Evolutionary conservation across 2,797 vertebrate genomes (phyloP), one percentile per base, ranked within the genome.

Genomic region (Pachyuromys duprasi): DNA sequence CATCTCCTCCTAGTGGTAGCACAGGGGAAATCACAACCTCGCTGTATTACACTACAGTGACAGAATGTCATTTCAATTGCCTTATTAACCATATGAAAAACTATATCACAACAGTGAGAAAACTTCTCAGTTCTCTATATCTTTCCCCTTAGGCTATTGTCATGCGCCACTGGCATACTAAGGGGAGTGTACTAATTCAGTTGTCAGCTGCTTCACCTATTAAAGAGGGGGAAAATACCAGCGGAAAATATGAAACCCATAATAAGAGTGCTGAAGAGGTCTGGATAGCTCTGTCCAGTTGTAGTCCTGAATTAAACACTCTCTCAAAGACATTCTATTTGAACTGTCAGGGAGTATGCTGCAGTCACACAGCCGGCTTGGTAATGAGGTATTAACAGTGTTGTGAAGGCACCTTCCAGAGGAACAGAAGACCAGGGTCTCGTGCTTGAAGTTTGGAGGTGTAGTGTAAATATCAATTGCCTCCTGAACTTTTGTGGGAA

Each of bases 61-160:
- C 99, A 99, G 99, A 99, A 99, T 99, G 99, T 99, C 99, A 99
- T 99, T 99, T 99, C 99, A 99, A 99, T 99, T 99, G 99, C 97
- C 98, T 98, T 99, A 99, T 99, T 99, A 99, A 98, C 98, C 98
- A 98, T 98, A 98, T 96, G 98, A 99, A 98, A 98, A 99, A 98
- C 98, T 99, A 98, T 98, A 99, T 98, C 98, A 99, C 98, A 99
- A 99, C 98, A 98, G 98, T 97, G 97, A 98, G 98, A 98, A 98
- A 98, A 98, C 98, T 99, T 98, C 98, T 98, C 98, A 99, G 99
- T 99, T 99, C 99, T 99, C 99, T 99, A 99, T 99, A 99, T 99
- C 99, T 99, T 99, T 99, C 98, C 99, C 99, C 99, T 99, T 99
- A 99, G 99, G 99, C 99, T 99, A 99, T 99, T 99, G 99, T 99